Evolutionary conservation across 2,797 vertebrate species (phyloP).

Genomic region (Notamacropus eugenii): DNA sequence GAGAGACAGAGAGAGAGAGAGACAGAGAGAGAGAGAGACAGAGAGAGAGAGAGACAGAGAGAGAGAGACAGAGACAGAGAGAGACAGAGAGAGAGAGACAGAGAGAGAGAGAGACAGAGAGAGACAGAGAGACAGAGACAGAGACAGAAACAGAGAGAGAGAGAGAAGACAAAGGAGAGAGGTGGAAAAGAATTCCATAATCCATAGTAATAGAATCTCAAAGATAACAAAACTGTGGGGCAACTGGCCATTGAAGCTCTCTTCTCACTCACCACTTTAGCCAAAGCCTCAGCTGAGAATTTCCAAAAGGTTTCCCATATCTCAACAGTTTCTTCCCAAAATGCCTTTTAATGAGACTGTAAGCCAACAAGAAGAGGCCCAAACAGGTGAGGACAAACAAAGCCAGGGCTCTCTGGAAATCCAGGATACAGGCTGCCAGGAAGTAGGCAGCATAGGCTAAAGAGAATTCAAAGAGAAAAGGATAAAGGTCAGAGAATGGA

Average conservation of each 20-base stretch:
- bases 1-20: too few relatives aligned
- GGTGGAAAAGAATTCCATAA: not conserved
- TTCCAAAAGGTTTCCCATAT: slow-evolving; percentile 84
- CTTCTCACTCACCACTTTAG: slow-evolving; percentile 90
- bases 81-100: too few relatives aligned
- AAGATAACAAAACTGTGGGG: not conserved
- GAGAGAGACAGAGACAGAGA: too few relatives aligned
- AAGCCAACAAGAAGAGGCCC: slow-evolving; percentile 82
- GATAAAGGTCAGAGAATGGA: not conserved
- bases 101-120: not conserved
- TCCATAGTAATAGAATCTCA: not conserved
- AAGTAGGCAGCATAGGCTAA: slow-evolving; percentile 94
- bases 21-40: too few relatives aligned
- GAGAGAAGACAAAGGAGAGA: not conserved
- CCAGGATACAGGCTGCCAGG: slow-evolving; percentile 91
- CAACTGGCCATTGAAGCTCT: not conserved
- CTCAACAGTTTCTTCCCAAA: slow-evolving; percentile 86
- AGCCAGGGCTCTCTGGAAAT: slow-evolving; percentile 91
- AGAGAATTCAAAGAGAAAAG: slow-evolving; percentile 50
- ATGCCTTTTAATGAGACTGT: slow-evolving; percentile 86
- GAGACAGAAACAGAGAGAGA: not conserved
- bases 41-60: too few relatives aligned
- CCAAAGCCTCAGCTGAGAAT: slow-evolving; percentile 85
- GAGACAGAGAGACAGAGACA: not conserved
- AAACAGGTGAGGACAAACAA: slow-evolving; percentile 92